Conservation (phyloP, 2,113 vertebrate species). For the Macrotis lagotis region DNA sequence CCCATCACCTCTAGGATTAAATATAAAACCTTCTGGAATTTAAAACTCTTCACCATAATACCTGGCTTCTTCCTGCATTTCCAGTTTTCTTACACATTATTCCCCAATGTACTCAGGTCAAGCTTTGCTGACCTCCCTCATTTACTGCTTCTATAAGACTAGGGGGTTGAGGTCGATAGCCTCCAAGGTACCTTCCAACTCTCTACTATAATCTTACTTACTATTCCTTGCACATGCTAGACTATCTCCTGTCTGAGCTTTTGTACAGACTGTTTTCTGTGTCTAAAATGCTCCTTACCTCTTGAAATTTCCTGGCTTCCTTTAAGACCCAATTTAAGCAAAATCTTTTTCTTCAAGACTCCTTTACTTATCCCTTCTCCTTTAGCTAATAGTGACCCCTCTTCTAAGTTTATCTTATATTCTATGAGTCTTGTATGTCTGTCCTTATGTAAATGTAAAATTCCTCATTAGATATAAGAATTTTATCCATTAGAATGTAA, state of each 20-base stretch:
- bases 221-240: neutral
- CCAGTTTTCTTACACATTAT: neutral
- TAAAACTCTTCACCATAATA: neutral
- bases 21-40: neutral
- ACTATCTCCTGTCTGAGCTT: neutral
- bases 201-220: neutral
- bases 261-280: neutral
- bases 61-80: neutral
- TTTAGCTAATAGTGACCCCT: neutral
- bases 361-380: neutral
- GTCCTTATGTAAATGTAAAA: neutral
- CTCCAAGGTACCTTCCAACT: neutral
- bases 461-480: neutral
- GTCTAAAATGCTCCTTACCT: neutral
- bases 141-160: neutral
- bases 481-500: neutral
- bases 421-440: neutral
- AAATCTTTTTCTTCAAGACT: neutral
- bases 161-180: neutral
- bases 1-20: neutral
- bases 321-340: neutral
- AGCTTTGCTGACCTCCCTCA: neutral
- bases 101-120: neutral
- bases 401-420: neutral
- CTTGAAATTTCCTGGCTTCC: neutral